Percentiles rank a stretch among this genome's conserved stretches.
These are phyloP conservation scores for Pyrocephalus nanus DNA, from an alignment of 2,797 vertebrate species.

Conservation along the genomic window DNA sequence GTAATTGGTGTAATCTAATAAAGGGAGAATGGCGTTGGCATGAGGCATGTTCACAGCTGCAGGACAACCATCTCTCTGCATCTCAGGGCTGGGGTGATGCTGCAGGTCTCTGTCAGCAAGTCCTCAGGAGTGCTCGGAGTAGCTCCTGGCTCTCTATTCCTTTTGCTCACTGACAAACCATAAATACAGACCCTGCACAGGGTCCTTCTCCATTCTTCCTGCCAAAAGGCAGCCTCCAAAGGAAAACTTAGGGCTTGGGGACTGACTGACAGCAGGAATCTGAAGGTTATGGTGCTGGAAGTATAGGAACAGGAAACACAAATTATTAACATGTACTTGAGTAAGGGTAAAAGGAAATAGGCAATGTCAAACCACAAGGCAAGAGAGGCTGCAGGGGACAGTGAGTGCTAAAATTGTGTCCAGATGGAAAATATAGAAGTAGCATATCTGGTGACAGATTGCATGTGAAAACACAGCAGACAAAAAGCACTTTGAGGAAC, in stretches of 20 bases:
- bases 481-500: not conserved
- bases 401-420: not conserved
- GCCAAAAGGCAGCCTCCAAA: not conserved
- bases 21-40: not conserved
- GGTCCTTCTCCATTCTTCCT: not conserved
- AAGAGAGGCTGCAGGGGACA: not conserved
- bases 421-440: not conserved
- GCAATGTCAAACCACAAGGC: not conserved
- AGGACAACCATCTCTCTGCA: not conserved
- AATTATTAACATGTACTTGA: not conserved
- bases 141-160: not conserved
- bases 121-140: not conserved
- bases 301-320: not conserved
- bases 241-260: not conserved
- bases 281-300: not conserved
- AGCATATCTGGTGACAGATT: not conserved
- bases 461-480: not conserved
- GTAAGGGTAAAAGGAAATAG: not conserved
- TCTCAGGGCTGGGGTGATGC: not conserved
- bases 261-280: not conserved
- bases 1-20: not conserved
- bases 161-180: not conserved
- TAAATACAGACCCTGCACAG: accelerated
- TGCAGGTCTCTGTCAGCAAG: not conserved
- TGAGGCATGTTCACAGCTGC: not conserved